A percentile compares a stretch with the other conserved stretches of the same genome.
Conservation (phyloP, 2,113 vertebrate species). For the Eretmodus cyanostictus region DNA sequence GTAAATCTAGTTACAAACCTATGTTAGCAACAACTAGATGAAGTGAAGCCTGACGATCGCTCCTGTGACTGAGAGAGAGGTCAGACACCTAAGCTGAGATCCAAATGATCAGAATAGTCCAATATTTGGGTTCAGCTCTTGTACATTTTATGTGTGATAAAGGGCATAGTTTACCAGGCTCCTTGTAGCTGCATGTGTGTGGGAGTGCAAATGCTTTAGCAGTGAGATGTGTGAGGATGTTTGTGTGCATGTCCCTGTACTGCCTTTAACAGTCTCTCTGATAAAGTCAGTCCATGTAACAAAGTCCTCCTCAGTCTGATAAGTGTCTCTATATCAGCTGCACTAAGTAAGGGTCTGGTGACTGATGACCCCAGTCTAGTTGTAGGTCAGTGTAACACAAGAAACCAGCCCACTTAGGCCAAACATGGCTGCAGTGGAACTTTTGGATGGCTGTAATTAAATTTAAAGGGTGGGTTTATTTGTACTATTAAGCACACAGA, state of each 20-base stretch:
- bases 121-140: background rate
- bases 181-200: background rate
- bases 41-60: background rate
- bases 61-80: background rate
- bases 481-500: background rate
- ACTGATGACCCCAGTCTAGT: background rate
- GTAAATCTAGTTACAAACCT: background rate
- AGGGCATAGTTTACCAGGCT: background rate
- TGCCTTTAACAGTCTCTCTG: background rate
- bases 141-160: background rate
- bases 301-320: background rate
- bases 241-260: background rate
- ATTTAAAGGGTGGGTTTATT: background rate
- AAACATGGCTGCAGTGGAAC: background rate
- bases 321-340: slow-evolving; percentile 1
- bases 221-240: background rate
- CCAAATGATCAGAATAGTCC: background rate
- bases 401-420: background rate
- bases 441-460: background rate
- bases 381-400: slow-evolving; percentile 9
- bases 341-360: background rate
- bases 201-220: background rate
- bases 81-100: background rate
- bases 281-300: background rate
- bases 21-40: background rate